Conservation (phyloP, 2,888 invertebrate genomes). For the Saturnia pavonia region DNA sequence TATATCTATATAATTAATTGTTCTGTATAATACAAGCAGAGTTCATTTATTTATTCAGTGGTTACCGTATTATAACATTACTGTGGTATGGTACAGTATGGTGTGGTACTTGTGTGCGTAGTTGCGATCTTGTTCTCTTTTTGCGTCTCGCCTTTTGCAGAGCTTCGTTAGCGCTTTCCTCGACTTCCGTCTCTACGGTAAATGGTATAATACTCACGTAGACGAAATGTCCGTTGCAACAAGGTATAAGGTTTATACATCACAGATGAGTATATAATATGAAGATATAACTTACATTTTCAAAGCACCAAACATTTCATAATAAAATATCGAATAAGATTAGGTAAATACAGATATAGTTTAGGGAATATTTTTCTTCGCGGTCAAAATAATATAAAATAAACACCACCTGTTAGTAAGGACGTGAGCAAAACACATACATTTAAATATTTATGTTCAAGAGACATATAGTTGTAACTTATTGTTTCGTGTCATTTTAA, state of each 20-base stretch:
- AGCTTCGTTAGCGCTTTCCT: conserved; percentile 63
- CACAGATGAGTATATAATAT: not conserved
- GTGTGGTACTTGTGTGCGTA: conserved; percentile 67
- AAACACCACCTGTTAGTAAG: too few species aligned
- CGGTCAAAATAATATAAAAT: too few species aligned
- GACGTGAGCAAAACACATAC: too few species aligned
- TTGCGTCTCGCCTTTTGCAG: conserved; percentile 57
- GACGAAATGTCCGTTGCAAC: not conserved
- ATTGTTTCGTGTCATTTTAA: too few species aligned
- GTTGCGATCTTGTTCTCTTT: conserved; percentile 46
- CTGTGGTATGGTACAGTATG: too few species aligned
- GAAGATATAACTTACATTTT: too few species aligned
- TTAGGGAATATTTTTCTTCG: not conserved
- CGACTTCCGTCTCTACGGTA: conserved; percentile 25
- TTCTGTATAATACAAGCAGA: not conserved
- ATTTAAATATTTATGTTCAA: too few species aligned
- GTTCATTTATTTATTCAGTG: conserved; percentile 50
- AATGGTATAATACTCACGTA: conserved; percentile 4
- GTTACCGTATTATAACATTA: conserved; percentile 46
- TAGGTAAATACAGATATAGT: not conserved
- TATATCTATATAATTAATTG: not conserved
- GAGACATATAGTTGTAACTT: not conserved
- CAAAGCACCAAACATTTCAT: not conserved
- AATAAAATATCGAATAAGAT: not conserved
- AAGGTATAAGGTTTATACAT: not conserved